Percentiles rank a stretch among this genome's conserved stretches.
These are phyloP conservation scores for Ptychochromis oligacanthus DNA, from an alignment of 2,113 vertebrate species.

Conservation along the genomic window DNA sequence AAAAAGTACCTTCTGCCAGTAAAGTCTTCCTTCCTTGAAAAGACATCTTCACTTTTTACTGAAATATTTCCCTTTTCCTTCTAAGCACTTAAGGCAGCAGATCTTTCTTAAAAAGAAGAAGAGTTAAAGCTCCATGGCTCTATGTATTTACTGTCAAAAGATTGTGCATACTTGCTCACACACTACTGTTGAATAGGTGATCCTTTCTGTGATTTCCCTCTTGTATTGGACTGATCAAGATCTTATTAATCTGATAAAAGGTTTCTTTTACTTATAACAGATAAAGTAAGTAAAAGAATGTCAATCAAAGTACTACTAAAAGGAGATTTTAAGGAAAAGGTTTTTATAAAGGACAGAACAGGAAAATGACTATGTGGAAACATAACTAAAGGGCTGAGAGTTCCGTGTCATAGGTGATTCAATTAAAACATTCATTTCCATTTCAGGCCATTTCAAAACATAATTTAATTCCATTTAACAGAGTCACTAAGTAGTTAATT, in stretches of 20 bases:
- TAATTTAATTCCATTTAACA: constrained; percentile 44
- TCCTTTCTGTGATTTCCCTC: constrained; percentile 1
- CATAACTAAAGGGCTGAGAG: constrained; percentile 9
- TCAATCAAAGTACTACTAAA: not conserved
- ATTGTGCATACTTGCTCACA: not conserved
- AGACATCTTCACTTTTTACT: constrained; percentile 37
- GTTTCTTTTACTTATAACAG: constrained; percentile 12
- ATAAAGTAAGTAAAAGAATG: not conserved
- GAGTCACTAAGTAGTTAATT: constrained; percentile 58
- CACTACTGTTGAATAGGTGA: not conserved
- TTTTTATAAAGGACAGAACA: constrained; percentile 10
- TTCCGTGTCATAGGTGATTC: constrained; percentile 35
- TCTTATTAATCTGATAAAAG: not conserved
- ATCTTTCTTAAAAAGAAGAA: constrained; percentile 9
- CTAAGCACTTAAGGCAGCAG: constrained; percentile 24
- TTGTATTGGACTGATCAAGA: not conserved
- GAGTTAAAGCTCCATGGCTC: constrained; percentile 22
- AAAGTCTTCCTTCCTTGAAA: constrained; percentile 45
- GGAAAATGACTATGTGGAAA: constrained; percentile 18
- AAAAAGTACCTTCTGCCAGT: constrained; percentile 45
- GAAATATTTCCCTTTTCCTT: not conserved
- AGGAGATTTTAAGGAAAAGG: not conserved
- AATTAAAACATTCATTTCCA: constrained; percentile 55
- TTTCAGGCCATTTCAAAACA: constrained; percentile 33
- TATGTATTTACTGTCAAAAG: constrained; percentile 2